phyloP scores from a whole-genome alignment of 2,888 invertebrate genomes.

The Neoitamus cyanurus region DNA sequence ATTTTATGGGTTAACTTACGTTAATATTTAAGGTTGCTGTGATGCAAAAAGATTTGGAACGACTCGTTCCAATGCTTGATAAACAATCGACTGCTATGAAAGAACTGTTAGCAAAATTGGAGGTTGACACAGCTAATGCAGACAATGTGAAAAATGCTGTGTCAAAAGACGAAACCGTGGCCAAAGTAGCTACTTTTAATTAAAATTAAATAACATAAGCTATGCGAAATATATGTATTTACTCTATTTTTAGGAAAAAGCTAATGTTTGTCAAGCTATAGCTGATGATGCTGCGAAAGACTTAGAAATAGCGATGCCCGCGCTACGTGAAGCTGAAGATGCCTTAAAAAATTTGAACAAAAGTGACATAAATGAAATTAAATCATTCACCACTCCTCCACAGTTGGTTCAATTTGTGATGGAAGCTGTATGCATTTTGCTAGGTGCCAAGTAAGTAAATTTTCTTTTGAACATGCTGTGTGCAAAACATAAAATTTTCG shows the following conservation, averaged over 20 bases:
- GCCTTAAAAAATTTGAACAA: conserved; percentile 88
- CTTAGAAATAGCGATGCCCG: conserved; percentile 86
- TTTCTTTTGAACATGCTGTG: too few species aligned
- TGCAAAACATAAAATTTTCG: too few species aligned
- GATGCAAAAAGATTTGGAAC: conserved; percentile 86
- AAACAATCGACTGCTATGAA: conserved; percentile 81
- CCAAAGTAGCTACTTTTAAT: conserved; percentile 73
- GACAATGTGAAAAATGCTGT: conserved; percentile 85
- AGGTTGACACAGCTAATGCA: conserved; percentile 83
- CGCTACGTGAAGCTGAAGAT: conserved; percentile 84
- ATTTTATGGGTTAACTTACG: neutral
- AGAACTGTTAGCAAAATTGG: conserved; percentile 78
- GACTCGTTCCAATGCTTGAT: conserved; percentile 83
- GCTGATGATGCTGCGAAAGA: conserved; percentile 92
- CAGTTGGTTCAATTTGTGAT: conserved; percentile 87
- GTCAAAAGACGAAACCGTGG: conserved; percentile 83
- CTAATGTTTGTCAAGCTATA: conserved; percentile 82
- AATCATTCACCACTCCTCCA: conserved; percentile 90
- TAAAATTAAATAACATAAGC: neutral
- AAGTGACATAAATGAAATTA: conserved; percentile 89
- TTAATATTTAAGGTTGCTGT: conserved; percentile 71
- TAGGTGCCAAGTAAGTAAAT: conserved; percentile 79
- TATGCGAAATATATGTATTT: neutral
- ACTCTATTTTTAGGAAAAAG: conserved; percentile 73
- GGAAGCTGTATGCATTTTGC: conserved; percentile 89